Percentiles rank a stretch among this genome's conserved stretches.
Evolutionary conservation across 2,888 invertebrate genomes (phyloP).

Genomic region (Leptarthrus brevirostris): DNA sequence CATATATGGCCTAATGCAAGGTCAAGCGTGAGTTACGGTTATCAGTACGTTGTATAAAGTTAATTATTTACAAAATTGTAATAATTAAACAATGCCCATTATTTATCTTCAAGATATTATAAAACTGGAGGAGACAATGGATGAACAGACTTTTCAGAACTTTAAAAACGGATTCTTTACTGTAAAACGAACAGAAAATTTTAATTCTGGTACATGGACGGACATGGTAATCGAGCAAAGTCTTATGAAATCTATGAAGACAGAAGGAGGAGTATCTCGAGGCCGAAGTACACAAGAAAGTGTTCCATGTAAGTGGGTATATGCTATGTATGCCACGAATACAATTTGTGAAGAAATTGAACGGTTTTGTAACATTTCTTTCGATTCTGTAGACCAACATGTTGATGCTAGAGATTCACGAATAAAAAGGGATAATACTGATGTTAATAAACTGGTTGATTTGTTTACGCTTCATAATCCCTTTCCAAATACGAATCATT

Average conservation of each 20-base stretch:
- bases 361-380: constrained; percentile 53
- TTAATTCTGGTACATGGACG: constrained; percentile 52
- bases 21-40: no score
- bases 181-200: constrained; percentile 58
- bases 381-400: constrained; percentile 58
- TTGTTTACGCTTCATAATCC: constrained; percentile 55
- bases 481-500: constrained; percentile 55
- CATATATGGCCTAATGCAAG: no score
- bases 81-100: no score
- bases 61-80: no score
- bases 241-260: no score
- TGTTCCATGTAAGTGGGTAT: constrained; percentile 59
- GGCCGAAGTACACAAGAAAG: constrained; percentile 55
- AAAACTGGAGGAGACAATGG: constrained; percentile 58
- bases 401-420: no score
- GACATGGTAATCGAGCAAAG: constrained; percentile 33
- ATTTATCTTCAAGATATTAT: no score
- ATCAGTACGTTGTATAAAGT: no score
- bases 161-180: constrained; percentile 58
- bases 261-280: constrained; percentile 6
- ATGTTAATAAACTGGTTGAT: constrained; percentile 56
- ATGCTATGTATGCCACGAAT: constrained; percentile 58
- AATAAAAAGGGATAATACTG: constrained; percentile 57
- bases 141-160: constrained; percentile 2
- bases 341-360: constrained; percentile 59